Conservation (phyloP, 1,140 invertebrate species). For the Pissodes strobi region DNA sequence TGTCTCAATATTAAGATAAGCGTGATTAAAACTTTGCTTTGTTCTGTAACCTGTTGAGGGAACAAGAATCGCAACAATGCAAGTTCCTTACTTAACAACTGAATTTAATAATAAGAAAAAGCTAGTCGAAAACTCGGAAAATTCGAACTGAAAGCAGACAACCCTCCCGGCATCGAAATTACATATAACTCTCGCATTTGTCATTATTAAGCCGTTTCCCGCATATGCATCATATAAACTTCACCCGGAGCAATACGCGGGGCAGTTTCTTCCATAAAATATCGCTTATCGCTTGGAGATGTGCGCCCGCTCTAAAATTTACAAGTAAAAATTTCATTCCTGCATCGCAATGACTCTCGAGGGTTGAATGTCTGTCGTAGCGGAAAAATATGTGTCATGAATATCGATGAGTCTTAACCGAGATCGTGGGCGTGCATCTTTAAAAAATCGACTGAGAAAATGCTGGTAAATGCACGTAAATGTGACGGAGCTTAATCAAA, state of each 20-base stretch:
- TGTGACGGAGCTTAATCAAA: no score
- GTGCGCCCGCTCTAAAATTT: not conserved
- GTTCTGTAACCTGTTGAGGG: no score
- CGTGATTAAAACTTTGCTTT: no score
- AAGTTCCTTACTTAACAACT: no score
- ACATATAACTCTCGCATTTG: slow-evolving; percentile 18
- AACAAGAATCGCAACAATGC: no score
- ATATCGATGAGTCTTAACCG: no score
- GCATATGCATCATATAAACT: slow-evolving; percentile 27
- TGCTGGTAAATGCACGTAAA: no score
- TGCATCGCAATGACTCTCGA: slow-evolving; percentile 5
- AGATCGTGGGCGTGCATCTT: no score
- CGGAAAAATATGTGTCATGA: not conserved
- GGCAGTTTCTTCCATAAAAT: slow-evolving; percentile 21
- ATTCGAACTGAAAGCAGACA: not conserved
- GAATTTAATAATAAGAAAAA: no score
- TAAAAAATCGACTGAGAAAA: slow-evolving; percentile 11
- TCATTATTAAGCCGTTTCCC: slow-evolving; percentile 28
- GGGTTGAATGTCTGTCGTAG: not conserved
- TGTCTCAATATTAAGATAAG: no score
- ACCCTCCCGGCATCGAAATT: not conserved
- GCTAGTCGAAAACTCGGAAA: not conserved
- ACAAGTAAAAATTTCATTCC: slow-evolving; percentile 21
- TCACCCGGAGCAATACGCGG: slow-evolving; percentile 5
- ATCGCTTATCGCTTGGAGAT: slow-evolving; percentile 12